These are phyloP conservation scores for Protobothrops mucrosquamatus DNA, from an alignment of 2,113 vertebrate species.

Conservation along the genomic window DNA sequence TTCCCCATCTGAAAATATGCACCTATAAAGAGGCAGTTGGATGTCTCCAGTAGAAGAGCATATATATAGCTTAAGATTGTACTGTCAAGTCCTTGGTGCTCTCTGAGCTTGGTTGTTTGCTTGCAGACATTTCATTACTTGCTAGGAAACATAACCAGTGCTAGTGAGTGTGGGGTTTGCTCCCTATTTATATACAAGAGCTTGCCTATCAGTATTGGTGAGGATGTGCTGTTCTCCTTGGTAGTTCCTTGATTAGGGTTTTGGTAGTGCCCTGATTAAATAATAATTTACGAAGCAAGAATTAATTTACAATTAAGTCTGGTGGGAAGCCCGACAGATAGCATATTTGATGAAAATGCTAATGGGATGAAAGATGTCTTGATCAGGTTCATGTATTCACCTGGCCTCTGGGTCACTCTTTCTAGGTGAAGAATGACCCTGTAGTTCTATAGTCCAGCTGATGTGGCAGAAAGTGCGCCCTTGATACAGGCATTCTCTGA, in stretches of 20 bases:
- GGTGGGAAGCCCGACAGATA: not conserved
- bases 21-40: not conserved
- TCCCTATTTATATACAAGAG: not conserved
- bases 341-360: not conserved
- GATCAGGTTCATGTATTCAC: not conserved
- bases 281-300: not conserved
- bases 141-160: not conserved
- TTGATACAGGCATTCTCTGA: not conserved
- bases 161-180: not conserved
- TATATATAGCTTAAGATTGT: not conserved
- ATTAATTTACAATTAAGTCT: not conserved
- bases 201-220: not conserved
- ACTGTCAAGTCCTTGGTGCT: not conserved
- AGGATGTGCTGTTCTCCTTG: not conserved
- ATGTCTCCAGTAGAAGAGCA: not conserved
- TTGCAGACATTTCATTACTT: not conserved
- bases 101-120: not conserved
- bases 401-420: not conserved
- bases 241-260: not conserved
- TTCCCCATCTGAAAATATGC: not conserved
- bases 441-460: not conserved
- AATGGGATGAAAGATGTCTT: not conserved
- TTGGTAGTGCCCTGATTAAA: not conserved
- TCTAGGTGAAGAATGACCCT: too few relatives aligned
- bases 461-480: not conserved